Evolutionary conservation across 2,888 invertebrate species (phyloP), one percentile per base, ranked within the genome.

Genomic region (Meganola albula): DNA sequence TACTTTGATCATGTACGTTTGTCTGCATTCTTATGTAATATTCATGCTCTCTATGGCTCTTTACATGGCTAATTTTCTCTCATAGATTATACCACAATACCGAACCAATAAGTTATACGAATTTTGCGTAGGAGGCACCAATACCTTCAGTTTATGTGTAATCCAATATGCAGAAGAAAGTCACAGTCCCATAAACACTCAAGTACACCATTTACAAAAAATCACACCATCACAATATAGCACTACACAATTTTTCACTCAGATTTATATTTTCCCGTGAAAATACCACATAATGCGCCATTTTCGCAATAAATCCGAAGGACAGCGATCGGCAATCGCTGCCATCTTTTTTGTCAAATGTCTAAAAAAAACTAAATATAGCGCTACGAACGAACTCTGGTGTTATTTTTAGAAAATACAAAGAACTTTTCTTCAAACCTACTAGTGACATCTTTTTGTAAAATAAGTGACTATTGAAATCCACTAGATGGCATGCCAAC

Each of bases 291-390:
- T 77, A 77, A 74, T 79, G 75, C 83, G 80, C 76, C 85, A 85
- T 85, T 85, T 82, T 85, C 69, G 75, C 79, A 79, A 73, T 75
- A 80, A 74, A 75, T 63, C 70, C 79, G 75, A 78, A 71, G 75
- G 73, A 79, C 84, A 74, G 80, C 78, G 74, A 76, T 77, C 83
- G 75, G 77, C 84, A 68, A 65, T 75, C 83, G 83, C 83, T 84
- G 84, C 85, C 85, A 85, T 85, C 84, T 85, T 85, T 85, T 84
- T 83, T 84, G 83, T 84, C 85, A 85, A 84, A 85, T 82, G 79
- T 82, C 82, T 84, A 76, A 80, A n/a, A n/a, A n/a, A 76, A 77
- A 82, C 85, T 84, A 85, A 83, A 75, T 80, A 80, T 85, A 85
- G 78, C 77, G 83, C 76, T 76, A 70, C 62, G 69, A 74, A 85